Base-by-base conservation (phyloP, 2,113 vertebrate genomes). In the Grus americana region DNA sequence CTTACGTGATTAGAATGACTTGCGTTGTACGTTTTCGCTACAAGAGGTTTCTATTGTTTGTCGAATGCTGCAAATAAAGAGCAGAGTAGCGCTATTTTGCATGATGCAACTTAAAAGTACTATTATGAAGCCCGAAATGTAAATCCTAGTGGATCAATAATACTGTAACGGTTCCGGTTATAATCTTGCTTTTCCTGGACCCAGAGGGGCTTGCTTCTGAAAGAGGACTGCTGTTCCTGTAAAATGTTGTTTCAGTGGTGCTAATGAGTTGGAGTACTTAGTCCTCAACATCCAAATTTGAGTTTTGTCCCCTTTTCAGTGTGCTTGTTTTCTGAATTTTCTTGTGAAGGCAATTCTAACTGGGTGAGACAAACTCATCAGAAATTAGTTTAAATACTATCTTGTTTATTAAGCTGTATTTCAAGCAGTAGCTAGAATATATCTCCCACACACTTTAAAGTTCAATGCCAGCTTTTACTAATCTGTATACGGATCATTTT, bases 81-180 rank as follows among this genome's bases (percentile, higher is more conserved):
- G 50, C 57, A 15, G 70, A 34, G 78, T 11, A 32, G 65, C 5
- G 9, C 46, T 85, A 0, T 17, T 81, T 50, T 59, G 47, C 65
- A 29, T 66, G 73, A 62, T 84, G 90, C 81, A 85, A 67, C 68
- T 72, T 63, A 8, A 63, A 89, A 84, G 76, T 54, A 1, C 46
- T 62, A 27, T 79, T 87, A 21, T n/a, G 76, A 81, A 93, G 92
- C 65, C 78, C 18, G 29, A 59, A 81, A 81, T 79, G 70, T 81
- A 54, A 94, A 76, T 91, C 84, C 80, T 89, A 4, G 36, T 46
- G 78, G 80, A 54, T 36, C 84, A 66, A 40, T 89, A 80, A 73
- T 5, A 44, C 80, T 14, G 5, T 44, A 47, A 15, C 36, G 19
- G 50, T 61, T 76, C 58, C 66, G 89, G 84, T 27, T 73, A 0